Conservation (phyloP, 2,113 vertebrate species). For the Symphodus melops region DNA sequence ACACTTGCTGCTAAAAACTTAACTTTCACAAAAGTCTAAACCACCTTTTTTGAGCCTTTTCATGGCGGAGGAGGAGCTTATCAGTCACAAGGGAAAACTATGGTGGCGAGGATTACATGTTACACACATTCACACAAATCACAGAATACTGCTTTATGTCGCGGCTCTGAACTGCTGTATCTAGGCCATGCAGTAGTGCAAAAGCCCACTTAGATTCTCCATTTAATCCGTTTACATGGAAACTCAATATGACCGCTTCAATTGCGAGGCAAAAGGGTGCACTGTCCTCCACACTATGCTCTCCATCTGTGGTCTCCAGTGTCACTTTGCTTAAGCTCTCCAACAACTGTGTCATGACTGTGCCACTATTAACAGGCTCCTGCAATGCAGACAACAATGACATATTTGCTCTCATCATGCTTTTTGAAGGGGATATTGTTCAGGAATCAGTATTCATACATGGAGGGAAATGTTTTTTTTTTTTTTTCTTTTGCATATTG, state of each 20-base stretch:
- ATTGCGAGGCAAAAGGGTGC: conserved; percentile 34
- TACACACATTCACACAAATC: conserved; percentile 27
- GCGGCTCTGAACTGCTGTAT: conserved; percentile 32
- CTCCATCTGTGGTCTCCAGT: conserved; percentile 5
- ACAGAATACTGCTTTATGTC: conserved; percentile 15
- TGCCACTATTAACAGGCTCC: conserved; percentile 17
- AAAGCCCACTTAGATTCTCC: conserved; percentile 39
- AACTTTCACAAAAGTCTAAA: conserved; percentile 29
- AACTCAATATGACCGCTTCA: conserved; percentile 52
- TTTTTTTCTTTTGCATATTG: conserved; percentile 32
- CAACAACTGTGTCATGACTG: conserved; percentile 44
- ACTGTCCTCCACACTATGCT: conserved; percentile 9
- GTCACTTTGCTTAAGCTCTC: conserved; percentile 14
- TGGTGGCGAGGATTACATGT: conserved; percentile 41
- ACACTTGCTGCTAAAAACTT: conserved; percentile 10
- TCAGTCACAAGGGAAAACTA: conserved; percentile 40
- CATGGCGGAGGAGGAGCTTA: conserved; percentile 39
- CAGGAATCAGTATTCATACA: conserved; percentile 45
- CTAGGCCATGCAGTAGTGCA: conserved; percentile 49
- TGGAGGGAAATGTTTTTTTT: conserved; percentile 41
- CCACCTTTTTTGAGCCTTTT: conserved; percentile 19
- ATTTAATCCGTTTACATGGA: conserved; percentile 67
- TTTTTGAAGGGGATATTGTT: conserved; percentile 37
- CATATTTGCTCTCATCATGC: conserved; percentile 65
- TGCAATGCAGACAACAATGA: conserved; percentile 49